These are phyloP conservation scores for Poecile atricapillus DNA, from an alignment of 2,113 vertebrate species.

Conservation along the genomic window DNA sequence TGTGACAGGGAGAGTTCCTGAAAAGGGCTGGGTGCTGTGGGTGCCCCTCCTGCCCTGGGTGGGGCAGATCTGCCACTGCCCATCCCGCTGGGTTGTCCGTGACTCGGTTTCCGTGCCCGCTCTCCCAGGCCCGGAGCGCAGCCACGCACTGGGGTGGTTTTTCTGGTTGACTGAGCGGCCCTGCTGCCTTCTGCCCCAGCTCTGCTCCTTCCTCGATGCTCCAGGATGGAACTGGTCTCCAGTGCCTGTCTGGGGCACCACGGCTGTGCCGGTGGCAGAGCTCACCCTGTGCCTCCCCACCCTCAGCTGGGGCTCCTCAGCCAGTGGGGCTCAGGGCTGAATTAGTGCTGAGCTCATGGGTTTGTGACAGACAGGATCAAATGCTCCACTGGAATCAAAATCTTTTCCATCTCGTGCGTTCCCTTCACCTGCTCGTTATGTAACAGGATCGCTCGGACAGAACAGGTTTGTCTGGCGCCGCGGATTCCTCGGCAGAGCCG, in stretches of 20 bases:
- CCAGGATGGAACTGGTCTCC: no score
- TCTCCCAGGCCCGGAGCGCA: neutral
- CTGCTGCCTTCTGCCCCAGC: neutral
- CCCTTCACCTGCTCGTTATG: neutral
- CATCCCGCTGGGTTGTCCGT: accelerated
- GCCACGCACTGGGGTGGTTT: accelerated
- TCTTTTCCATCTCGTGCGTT: neutral
- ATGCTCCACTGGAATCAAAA: neutral
- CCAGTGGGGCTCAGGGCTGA: accelerated
- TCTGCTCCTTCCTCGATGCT: neutral
- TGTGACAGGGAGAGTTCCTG: neutral
- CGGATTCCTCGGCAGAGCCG: accelerated
- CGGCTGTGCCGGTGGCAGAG: neutral
- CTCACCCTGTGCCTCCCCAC: neutral
- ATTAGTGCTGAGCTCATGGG: accelerated
- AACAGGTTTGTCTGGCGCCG: neutral
- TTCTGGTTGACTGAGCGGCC: accelerated
- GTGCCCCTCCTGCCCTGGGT: neutral
- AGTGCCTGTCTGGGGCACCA: neutral
- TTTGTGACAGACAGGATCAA: neutral
- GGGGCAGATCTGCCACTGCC: neutral
- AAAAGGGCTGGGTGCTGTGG: neutral
- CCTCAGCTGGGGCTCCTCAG: neutral
- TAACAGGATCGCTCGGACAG: neutral
- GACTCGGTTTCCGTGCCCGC: accelerated